phyloP scores from a whole-genome alignment of 23 tunicate species.

The Trididemnum clinides region DNA sequence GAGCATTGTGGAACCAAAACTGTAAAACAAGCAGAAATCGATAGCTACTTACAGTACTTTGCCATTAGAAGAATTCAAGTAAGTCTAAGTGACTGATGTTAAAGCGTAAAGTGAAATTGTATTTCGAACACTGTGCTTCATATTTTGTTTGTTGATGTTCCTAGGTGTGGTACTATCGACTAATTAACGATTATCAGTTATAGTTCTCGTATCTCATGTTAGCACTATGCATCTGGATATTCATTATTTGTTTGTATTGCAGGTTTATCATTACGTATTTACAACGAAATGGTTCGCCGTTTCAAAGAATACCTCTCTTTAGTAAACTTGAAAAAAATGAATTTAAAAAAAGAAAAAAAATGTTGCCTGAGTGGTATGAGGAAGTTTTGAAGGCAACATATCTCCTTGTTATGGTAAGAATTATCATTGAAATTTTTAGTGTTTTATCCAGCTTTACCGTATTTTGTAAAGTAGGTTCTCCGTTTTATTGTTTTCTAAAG shows the following conservation, averaged over 20 bases:
- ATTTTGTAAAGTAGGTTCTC: no score
- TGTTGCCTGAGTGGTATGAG: constrained; percentile 9
- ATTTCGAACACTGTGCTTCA: not conserved
- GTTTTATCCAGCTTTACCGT: no score
- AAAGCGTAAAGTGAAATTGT: not conserved
- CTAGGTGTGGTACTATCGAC: no score
- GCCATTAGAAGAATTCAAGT: not conserved
- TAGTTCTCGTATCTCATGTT: no score
- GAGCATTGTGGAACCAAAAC: no score
- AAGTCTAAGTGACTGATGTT: not conserved
- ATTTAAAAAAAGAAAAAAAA: constrained; percentile 38
- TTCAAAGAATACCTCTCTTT: constrained; percentile 8
- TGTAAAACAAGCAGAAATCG: no score
- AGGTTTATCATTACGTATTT: constrained; percentile 39
- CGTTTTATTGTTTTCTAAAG: no score
- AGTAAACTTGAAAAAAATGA: not conserved
- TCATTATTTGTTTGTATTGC: no score
- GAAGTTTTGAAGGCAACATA: constrained; percentile 56
- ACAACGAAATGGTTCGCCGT: constrained; percentile 48
- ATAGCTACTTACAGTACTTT: not conserved
- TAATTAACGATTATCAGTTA: no score
- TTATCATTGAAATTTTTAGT: not conserved
- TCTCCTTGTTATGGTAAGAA: constrained; percentile 22
- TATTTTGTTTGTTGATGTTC: not conserved
- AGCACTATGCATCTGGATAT: no score